A percentile compares a stretch with the other conserved stretches of the same genome.
These are phyloP conservation scores for Leptonema lineaticorne DNA, from an alignment of 1,140 invertebrate genomes.

Conservation along the genomic window DNA sequence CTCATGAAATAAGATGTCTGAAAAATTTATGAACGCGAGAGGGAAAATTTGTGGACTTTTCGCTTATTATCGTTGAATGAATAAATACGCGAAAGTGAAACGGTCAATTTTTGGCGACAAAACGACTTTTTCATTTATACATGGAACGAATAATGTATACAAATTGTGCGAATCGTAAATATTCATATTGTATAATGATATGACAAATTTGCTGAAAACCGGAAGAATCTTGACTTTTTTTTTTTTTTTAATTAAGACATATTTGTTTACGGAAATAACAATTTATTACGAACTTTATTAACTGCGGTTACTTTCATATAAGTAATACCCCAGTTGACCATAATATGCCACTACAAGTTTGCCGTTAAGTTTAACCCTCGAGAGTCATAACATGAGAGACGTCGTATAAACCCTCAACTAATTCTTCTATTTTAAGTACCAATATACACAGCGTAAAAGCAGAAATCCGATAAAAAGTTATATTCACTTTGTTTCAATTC, in stretches of 20 bases:
- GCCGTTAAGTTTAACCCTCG: not conserved
- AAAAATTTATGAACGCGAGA: slow-evolving; percentile 28
- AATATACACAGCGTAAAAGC: too few species aligned
- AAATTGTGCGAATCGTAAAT: too few species aligned
- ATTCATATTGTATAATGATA: too few species aligned
- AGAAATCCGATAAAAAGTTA: too few species aligned
- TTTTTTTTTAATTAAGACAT: not conserved
- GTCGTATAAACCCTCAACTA: not conserved
- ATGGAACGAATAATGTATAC: not conserved
- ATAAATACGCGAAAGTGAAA: slow-evolving; percentile 17
- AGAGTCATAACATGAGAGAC: not conserved
- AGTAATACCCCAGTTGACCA: slow-evolving; percentile 4
- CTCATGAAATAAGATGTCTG: slow-evolving; percentile 30
- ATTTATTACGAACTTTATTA: not conserved
- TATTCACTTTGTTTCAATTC: too few species aligned
- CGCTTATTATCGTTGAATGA: slow-evolving; percentile 28
- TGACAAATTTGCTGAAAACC: too few species aligned
- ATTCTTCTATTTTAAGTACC: too few species aligned
- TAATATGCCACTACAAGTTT: slow-evolving; percentile 13
- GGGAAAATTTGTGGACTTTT: slow-evolving; percentile 27
- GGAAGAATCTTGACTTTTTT: not conserved
- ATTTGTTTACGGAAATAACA: not conserved
- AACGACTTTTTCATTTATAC: too few species aligned
- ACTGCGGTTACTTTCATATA: not conserved
- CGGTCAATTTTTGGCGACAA: slow-evolving; percentile 14